Evolutionary conservation across 2,888 invertebrate genomes (phyloP), one percentile per base, ranked within the genome.

Genomic region (Carabus problematicus): DNA sequence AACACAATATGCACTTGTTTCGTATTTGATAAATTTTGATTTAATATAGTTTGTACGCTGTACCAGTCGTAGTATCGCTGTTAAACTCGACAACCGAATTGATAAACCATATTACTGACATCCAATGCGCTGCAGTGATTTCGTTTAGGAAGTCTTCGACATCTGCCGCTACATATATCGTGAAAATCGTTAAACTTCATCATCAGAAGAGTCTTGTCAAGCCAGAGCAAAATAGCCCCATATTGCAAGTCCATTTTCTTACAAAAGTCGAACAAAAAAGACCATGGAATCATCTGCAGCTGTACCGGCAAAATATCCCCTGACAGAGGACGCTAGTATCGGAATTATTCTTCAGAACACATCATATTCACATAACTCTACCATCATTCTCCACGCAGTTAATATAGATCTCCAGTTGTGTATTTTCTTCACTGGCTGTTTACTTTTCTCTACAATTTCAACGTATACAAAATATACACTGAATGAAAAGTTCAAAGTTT

Each of bases 401-500:
- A 6, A 6, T 29, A 6, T 3, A 29, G 29, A 29, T 29, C 29
- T 29, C 29, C 29, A 29, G 29, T 29, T 29, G 29, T 29, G 6
- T 29, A 3, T 29, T 29, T 29, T 6, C 6, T 29, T n/a, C n/a
- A n/a, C 29, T 29, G 6, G 2, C 29, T 6, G 29, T 6, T 29
- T 29, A 29, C 6, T 29, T 29, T 29, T 29, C 2, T 6, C 29
- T 29, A 2, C 2, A 29, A 29, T 29, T 29, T 29, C 3, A 2
- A 29, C 29, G 29, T 29, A 29, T 29, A 29, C 6, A 29, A 3
- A 3, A 29, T 29, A 6, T 29, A 29, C 29, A 29, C 3, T 29
- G 29, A 29, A 29, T 29, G 45, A 18, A 54, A 55, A 64, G 64
- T 64, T 64, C 56, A 58, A 64, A 64, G 56, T 64, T 58, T 64